phyloP scores from a whole-genome alignment of 1,140 invertebrate species.

The Meloidogyne hapla region DNA sequence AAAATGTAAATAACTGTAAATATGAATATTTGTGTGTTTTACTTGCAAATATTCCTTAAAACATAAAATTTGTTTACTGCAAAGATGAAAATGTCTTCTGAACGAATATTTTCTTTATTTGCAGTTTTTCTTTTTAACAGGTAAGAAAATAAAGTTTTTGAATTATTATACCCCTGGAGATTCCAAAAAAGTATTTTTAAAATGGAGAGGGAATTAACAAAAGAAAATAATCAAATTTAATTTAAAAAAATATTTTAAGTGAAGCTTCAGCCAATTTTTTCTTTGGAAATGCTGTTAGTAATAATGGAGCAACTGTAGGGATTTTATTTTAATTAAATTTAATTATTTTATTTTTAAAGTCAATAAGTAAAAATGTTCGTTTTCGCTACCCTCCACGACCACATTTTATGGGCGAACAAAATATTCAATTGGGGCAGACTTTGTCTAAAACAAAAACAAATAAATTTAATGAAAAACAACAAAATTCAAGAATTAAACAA shows the following conservation, averaged over 20 bases:
- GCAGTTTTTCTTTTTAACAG: neutral
- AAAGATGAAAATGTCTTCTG: neutral
- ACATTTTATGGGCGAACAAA: neutral
- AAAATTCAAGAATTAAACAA: neutral
- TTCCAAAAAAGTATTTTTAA: no score
- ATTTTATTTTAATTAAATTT: neutral
- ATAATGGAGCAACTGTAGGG: neutral
- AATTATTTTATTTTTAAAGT: slow-evolving; percentile 1
- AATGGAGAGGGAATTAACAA: no score
- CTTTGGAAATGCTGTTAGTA: neutral
- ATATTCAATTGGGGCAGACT: neutral
- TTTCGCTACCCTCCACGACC: neutral
- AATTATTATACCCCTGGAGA: no score
- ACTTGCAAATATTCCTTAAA: neutral
- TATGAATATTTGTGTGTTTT: neutral
- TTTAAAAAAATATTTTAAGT: neutral
- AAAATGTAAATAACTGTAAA: neutral
- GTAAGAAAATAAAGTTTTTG: neutral
- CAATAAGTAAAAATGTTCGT: neutral
- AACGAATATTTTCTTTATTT: neutral
- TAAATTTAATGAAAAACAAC: neutral
- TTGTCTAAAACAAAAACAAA: neutral
- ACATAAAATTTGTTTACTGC: neutral
- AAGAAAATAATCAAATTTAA: no score
- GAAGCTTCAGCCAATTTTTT: neutral